Evolutionary conservation across 2,113 vertebrate species (phyloP).

Genomic region (Psammodynastes pulverulentus): DNA sequence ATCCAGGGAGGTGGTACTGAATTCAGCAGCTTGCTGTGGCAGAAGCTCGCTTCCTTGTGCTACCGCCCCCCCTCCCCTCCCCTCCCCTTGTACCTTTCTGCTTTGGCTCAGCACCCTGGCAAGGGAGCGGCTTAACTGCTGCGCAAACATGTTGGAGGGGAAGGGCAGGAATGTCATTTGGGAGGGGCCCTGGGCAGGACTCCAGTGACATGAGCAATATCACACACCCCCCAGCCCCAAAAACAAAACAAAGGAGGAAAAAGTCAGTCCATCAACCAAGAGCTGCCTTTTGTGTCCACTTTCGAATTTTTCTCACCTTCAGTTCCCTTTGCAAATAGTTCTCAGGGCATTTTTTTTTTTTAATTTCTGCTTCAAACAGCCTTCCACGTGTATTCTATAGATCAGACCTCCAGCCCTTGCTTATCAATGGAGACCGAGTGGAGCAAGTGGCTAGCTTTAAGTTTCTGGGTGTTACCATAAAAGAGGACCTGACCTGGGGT

Average conservation of each 20-base stretch:
- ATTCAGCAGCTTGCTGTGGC: not conserved
- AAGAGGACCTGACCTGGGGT: no score
- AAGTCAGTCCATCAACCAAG: not conserved
- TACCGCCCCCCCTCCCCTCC: no score
- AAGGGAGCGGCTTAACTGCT: not conserved
- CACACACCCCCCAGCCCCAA: no score
- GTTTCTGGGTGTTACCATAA: no score
- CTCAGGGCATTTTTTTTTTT: not conserved
- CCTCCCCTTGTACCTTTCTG: not conserved
- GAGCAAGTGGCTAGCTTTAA: no score
- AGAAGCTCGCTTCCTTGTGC: not conserved
- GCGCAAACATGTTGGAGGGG: not conserved
- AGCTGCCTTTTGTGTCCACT: not conserved
- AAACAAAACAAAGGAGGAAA: not conserved
- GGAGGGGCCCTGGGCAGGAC: not conserved
- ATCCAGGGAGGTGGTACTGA: not conserved
- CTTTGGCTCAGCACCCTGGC: not conserved
- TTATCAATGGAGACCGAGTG: no score
- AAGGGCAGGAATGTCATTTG: not conserved
- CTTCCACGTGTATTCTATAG: conserved; percentile 6
- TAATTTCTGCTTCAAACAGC: not conserved
- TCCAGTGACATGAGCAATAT: not conserved
- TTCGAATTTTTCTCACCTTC: not conserved
- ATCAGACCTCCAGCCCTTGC: no score
- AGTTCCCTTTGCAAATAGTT: not conserved